Percentiles rank a stretch among this genome's conserved stretches.
Conservation (phyloP, 2,888 invertebrate genomes). For the Hemicrepidius hirtus region DNA sequence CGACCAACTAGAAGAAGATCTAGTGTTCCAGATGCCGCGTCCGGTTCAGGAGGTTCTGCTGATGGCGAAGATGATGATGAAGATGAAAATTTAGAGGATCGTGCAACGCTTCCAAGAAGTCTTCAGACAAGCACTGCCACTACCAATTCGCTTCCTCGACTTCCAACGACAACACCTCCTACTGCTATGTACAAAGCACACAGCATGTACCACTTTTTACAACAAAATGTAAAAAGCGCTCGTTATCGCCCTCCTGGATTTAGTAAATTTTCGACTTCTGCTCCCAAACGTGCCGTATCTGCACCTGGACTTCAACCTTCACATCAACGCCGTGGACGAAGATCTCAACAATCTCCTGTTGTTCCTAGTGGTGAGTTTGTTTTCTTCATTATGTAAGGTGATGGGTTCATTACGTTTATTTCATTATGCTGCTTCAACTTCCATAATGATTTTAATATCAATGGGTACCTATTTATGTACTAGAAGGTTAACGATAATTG, state of each 20-base stretch:
- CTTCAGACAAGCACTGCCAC: slow-evolving; percentile 76
- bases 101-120: slow-evolving; percentile 79
- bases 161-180: slow-evolving; percentile 76
- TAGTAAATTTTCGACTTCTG: slow-evolving; percentile 74
- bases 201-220: slow-evolving; percentile 77
- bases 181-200: slow-evolving; percentile 78
- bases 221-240: slow-evolving; percentile 86
- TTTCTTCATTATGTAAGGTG: slow-evolving; percentile 29
- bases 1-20: slow-evolving; percentile 71
- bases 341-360: slow-evolving; percentile 66
- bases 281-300: slow-evolving; percentile 83
- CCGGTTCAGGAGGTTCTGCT: slow-evolving; percentile 71
- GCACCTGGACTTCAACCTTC: slow-evolving; percentile 84
- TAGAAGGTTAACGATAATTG: no score
- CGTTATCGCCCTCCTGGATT: slow-evolving; percentile 91
- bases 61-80: slow-evolving; percentile 74
- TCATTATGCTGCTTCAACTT: no score
- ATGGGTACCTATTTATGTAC: no score
- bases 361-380: slow-evolving; percentile 76
- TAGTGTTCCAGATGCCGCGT: slow-evolving; percentile 77
- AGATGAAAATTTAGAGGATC: slow-evolving; percentile 75
- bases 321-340: slow-evolving; percentile 75
- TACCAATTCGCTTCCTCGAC: slow-evolving; percentile 86
- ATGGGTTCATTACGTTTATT: neutral
- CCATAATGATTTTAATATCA: no score